Evolutionary conservation across 2,888 invertebrate genomes (phyloP).

Genomic region (Ernsta delagoae): DNA sequence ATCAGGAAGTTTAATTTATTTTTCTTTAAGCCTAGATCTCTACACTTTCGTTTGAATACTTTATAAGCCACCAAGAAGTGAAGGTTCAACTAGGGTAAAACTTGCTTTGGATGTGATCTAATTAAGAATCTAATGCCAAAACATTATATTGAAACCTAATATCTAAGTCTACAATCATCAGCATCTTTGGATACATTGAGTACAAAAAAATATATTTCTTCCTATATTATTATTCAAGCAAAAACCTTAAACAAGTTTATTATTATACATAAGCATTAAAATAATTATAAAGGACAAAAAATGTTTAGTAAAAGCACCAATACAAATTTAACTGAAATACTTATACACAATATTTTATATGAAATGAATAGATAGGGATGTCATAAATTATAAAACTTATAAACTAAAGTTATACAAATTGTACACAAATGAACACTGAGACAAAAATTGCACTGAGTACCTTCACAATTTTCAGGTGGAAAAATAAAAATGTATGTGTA

Average conservation of each 20-base stretch:
- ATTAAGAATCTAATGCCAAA: conserved; percentile 24
- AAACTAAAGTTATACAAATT: conserved; percentile 58
- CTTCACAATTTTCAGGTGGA: background rate
- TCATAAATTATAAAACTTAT: conserved; percentile 41
- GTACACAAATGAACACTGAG: conserved; percentile 67
- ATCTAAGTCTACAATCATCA: conserved; percentile 29
- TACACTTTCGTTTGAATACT: background rate
- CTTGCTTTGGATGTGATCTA: conserved; percentile 17
- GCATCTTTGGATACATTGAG: conserved; percentile 36
- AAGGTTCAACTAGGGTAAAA: conserved; percentile 6
- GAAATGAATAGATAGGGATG: conserved; percentile 50
- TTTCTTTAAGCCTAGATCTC: conserved; percentile 18
- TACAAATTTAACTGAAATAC: conserved; percentile 37
- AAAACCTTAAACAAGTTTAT: conserved; percentile 3
- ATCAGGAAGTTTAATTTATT: conserved; percentile 27
- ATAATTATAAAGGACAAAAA: conserved; percentile 32
- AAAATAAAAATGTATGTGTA: background rate
- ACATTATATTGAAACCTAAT: conserved; percentile 26
- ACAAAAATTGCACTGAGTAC: conserved; percentile 69
- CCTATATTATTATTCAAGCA: conserved; percentile 28
- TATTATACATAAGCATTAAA: conserved; percentile 29
- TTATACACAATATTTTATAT: conserved; percentile 25
- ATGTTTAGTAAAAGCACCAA: conserved; percentile 46
- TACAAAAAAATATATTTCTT: conserved; percentile 29
- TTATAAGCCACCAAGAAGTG: conserved; percentile 5